phyloP scores from a whole-genome alignment of 64 coral and sea anemone species.

The Orbicella faveolata region DNA sequence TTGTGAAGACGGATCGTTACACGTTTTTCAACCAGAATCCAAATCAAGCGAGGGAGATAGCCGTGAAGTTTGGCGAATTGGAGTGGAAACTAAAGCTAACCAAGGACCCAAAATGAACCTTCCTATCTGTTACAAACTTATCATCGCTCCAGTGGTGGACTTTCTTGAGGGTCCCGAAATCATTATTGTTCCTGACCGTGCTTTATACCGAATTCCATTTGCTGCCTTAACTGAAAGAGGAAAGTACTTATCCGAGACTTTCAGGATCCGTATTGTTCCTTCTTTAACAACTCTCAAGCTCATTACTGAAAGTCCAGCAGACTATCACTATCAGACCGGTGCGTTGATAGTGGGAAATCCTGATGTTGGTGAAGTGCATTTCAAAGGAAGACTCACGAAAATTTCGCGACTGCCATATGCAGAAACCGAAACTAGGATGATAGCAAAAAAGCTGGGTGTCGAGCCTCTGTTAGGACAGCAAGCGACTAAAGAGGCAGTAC shows the following conservation, averaged over 20 bases:
- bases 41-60: neutral
- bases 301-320: neutral
- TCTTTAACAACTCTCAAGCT: neutral
- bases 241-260: neutral
- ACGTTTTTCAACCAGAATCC: neutral
- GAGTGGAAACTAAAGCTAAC: neutral
- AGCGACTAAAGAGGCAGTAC: neutral
- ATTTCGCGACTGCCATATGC: neutral
- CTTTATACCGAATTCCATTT: neutral
- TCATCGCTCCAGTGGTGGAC: neutral
- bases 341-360: neutral
- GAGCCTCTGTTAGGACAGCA: neutral
- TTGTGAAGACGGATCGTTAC: neutral
- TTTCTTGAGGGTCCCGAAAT: neutral
- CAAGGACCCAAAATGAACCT: neutral
- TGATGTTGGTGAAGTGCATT: neutral
- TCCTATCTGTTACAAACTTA: neutral
- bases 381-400: neutral
- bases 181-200: neutral
- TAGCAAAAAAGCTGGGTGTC: neutral
- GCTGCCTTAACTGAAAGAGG: neutral
- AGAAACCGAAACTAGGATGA: neutral
- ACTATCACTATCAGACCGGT: neutral
- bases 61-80: neutral
- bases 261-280: neutral